These are phyloP conservation scores for Ophion ellenae DNA, from an alignment of 2,888 invertebrate species.

Conservation along the genomic window DNA sequence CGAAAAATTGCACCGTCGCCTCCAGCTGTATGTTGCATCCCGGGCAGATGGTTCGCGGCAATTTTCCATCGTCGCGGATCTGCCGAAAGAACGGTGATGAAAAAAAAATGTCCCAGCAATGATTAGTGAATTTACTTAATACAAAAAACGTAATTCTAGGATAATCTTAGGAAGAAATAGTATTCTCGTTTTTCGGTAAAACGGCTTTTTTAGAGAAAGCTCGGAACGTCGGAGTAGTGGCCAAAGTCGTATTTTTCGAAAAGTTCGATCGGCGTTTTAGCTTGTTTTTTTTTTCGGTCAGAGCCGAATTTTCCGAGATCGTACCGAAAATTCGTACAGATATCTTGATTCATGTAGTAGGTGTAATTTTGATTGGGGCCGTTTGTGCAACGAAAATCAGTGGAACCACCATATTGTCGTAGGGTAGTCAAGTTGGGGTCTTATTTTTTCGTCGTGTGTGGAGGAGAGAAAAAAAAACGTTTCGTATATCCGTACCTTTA, in stretches of 20 bases:
- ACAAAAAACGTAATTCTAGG: background rate
- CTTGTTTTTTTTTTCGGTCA: constrained; percentile 39
- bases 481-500: constrained; percentile 86
- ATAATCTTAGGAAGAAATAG: background rate
- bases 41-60: constrained; percentile 90
- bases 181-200: background rate
- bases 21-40: constrained; percentile 91
- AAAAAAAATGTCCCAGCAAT: background rate
- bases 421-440: constrained; percentile 81
- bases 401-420: constrained; percentile 78
- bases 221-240: background rate
- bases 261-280: constrained; percentile 42
- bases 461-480: constrained; percentile 11
- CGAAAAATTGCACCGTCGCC: constrained; percentile 90
- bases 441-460: constrained; percentile 66
- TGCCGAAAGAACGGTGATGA: constrained; percentile 75
- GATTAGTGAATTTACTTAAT: background rate
- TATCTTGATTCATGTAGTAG: constrained; percentile 81
- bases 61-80: constrained; percentile 89
- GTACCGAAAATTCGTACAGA: constrained; percentile 60
- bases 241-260: constrained; percentile 18
- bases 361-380: constrained; percentile 50
- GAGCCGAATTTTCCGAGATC: constrained; percentile 1
- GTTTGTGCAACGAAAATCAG: constrained; percentile 78
- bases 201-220: background rate